phyloP scores from a whole-genome alignment of 2,888 invertebrate genomes.

The Drosophila koepferae region DNA sequence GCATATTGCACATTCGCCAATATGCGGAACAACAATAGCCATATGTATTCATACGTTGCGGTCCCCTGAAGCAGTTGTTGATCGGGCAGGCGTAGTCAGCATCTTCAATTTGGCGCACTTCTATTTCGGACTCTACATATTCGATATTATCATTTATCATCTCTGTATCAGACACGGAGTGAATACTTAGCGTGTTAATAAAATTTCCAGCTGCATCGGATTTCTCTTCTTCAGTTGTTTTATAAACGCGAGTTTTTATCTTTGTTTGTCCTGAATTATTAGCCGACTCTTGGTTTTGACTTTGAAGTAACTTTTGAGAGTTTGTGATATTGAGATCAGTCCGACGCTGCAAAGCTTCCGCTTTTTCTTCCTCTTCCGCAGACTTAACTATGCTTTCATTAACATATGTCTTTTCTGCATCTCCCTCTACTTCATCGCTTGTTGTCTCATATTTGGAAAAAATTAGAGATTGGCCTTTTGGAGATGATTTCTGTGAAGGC shows the following conservation, averaged over 20 bases:
- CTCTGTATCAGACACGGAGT: slow-evolving; percentile 1
- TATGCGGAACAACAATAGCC: not conserved
- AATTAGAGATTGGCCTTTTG: not conserved
- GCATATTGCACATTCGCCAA: not conserved
- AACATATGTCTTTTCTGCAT: too few species aligned
- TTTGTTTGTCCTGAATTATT: not conserved
- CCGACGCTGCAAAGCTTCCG: too few species aligned
- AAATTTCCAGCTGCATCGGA: not conserved
- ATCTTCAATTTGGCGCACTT: not conserved
- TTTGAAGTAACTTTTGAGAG: not conserved
- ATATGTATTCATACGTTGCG: not conserved
- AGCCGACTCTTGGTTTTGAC: not conserved
- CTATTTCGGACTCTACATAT: not conserved
- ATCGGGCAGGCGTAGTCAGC: not conserved
- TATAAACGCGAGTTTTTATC: not conserved
- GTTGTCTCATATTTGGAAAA: too few species aligned
- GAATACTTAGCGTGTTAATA: not conserved
- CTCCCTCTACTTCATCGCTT: too few species aligned
- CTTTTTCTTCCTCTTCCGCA: too few species aligned
- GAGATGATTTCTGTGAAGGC: too few species aligned
- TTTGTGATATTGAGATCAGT: too few species aligned
- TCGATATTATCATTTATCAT: not conserved
- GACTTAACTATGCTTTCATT: too few species aligned
- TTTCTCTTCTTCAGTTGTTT: not conserved
- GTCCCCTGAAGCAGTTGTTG: not conserved